A percentile compares a stretch with the other conserved stretches of the same genome.
Evolutionary conservation across 2,113 vertebrate species (phyloP).

Genomic region (Thunnus maccoyii): DNA sequence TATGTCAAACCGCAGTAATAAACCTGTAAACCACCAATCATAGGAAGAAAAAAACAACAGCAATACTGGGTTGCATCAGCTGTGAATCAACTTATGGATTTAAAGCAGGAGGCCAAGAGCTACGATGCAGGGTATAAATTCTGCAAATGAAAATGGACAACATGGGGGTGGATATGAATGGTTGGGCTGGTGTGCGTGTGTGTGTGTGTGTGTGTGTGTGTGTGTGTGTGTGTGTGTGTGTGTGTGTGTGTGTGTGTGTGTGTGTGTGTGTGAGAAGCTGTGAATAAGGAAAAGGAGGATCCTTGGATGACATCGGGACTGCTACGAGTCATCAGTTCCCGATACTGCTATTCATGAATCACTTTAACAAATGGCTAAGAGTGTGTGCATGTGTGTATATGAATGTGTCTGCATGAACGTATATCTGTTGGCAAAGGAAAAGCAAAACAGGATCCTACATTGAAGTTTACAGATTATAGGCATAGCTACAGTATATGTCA

Average conservation of each 20-base stretch:
- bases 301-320: slow-evolving; percentile 44
- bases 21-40: slow-evolving; percentile 68
- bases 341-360: slow-evolving; percentile 61
- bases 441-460: neutral
- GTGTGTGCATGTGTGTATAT: neutral
- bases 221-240: neutral
- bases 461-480: slow-evolving; percentile 35
- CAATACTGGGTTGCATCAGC: slow-evolving; percentile 50
- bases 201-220: slow-evolving; percentile 12
- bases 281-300: slow-evolving; percentile 61
- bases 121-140: slow-evolving; percentile 62
- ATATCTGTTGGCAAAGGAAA: slow-evolving; percentile 9
- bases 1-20: slow-evolving; percentile 67
- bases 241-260: slow-evolving; percentile 10
- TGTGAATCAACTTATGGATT: slow-evolving; percentile 70
- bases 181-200: neutral
- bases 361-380: slow-evolving; percentile 60
- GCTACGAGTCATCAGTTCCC: slow-evolving; percentile 66
- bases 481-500: neutral
- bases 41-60: slow-evolving; percentile 41
- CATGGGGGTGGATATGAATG: slow-evolving; percentile 44
- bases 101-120: slow-evolving; percentile 53
- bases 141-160: slow-evolving; percentile 65
- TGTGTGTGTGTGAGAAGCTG: slow-evolving; percentile 8
- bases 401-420: neutral